A percentile compares a stretch with the other conserved stretches of the same genome.
These are phyloP conservation scores for Bradypodion pumilum DNA, from an alignment of 2,797 vertebrate genomes.

Conservation along the genomic window DNA sequence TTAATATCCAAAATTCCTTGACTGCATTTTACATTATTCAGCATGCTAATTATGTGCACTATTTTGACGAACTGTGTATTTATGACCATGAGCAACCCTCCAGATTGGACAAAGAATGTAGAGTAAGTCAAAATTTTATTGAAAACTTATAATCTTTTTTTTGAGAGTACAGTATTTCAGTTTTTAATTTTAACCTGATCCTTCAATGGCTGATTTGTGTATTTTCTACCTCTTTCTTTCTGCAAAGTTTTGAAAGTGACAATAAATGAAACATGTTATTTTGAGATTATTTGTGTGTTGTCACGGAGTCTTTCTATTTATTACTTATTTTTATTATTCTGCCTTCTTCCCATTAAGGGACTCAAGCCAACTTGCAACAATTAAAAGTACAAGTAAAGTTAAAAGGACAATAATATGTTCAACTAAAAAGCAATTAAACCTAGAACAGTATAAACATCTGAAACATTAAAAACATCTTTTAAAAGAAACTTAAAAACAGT, in stretches of 20 bases:
- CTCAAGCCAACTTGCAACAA: no score
- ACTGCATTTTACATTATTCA: constrained; percentile 89
- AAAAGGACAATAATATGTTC: not conserved
- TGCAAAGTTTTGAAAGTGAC: not conserved
- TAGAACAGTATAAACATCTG: no score
- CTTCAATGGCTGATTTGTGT: not conserved
- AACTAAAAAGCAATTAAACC: not conserved
- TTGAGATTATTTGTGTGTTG: not conserved
- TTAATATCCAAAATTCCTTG: constrained; percentile 78
- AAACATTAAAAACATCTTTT: no score
- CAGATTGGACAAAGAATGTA: constrained; percentile 88
- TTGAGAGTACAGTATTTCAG: constrained; percentile 10
- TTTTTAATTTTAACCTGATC: not conserved
- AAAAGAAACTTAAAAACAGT: no score
- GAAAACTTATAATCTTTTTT: not conserved
- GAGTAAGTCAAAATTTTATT: constrained; percentile 86
- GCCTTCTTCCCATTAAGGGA: no score
- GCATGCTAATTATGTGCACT: constrained; percentile 95
- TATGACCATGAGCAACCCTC: constrained; percentile 85
- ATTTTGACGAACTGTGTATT: constrained; percentile 96
- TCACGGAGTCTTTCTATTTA: not conserved
- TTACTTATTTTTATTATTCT: no score
- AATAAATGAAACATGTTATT: not conserved
- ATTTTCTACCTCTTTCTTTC: not conserved
- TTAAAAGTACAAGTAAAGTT: no score